These are phyloP conservation scores for Meandrusa payeni DNA, from an alignment of 2,888 invertebrate species.

Conservation along the genomic window DNA sequence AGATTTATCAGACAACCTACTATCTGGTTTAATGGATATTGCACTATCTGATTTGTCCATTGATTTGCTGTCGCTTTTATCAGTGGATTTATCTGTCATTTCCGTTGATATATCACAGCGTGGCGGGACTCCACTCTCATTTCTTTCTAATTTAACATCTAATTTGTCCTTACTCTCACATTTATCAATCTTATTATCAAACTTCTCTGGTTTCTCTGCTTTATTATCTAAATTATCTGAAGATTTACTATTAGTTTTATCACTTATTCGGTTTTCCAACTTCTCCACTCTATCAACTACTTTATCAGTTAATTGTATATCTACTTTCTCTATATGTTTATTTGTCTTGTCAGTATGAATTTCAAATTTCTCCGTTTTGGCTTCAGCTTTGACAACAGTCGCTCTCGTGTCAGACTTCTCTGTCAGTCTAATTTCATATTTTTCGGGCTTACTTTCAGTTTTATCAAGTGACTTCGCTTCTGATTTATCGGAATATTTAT, in stretches of 20 bases:
- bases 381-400: constrained; percentile 29
- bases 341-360: constrained; percentile 25
- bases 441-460: constrained; percentile 23
- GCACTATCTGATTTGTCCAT: constrained; percentile 32
- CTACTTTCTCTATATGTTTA: constrained; percentile 5
- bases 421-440: constrained; percentile 15
- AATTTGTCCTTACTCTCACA: constrained; percentile 21
- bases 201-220: constrained; percentile 22
- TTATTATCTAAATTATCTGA: constrained; percentile 22
- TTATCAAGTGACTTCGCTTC: constrained; percentile 17
- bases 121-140: constrained; percentile 21
- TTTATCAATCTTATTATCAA: constrained; percentile 20
- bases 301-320: constrained; percentile 6
- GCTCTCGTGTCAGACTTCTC: constrained; percentile 29
- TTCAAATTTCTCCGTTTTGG: constrained; percentile 28
- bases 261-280: constrained; percentile 10
- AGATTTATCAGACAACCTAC: constrained; percentile 22
- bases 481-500: constrained; percentile 27
- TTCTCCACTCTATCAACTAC: constrained; percentile 26
- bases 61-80: constrained; percentile 37
- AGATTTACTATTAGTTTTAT: constrained; percentile 20
- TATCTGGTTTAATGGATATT: constrained; percentile 26
- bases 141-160: constrained; percentile 20
- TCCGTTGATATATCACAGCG: constrained; percentile 32
- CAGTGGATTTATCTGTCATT: constrained; percentile 31